phyloP scores from a whole-genome alignment of 2,797 vertebrate species.

The Valencia hispanica region DNA sequence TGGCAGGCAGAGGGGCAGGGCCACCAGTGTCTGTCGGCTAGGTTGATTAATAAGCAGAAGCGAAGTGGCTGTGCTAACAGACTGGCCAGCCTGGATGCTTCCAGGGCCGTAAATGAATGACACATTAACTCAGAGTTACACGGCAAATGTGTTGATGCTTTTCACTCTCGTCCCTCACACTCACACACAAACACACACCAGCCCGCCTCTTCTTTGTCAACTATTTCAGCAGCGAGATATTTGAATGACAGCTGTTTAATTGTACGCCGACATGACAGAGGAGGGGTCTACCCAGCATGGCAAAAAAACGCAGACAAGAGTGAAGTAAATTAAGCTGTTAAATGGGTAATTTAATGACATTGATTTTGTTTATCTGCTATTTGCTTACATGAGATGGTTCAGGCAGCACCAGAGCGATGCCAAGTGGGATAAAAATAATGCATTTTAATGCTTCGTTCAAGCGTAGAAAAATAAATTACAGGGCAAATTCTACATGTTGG shows the following conservation, averaged over 20 bases:
- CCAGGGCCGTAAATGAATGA: conserved; percentile 53
- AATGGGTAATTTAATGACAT: neutral
- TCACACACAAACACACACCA: conserved; percentile 15
- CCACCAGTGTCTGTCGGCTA: conserved; percentile 70
- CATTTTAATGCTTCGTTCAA: conserved; percentile 20
- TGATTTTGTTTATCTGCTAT: neutral
- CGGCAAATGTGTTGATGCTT: conserved; percentile 5
- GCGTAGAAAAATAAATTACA: conserved; percentile 19
- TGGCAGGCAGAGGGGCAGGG: conserved; percentile 70
- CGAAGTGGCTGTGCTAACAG: conserved; percentile 55
- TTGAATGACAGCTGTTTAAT: conserved; percentile 60
- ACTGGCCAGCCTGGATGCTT: conserved; percentile 50
- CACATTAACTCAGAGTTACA: conserved; percentile 34
- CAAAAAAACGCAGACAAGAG: neutral
- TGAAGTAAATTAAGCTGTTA: neutral
- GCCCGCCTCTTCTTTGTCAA: conserved; percentile 18
- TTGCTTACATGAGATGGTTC: conserved; percentile 11
- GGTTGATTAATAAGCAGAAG: conserved; percentile 74
- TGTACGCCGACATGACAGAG: conserved; percentile 14
- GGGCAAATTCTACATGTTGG: conserved; percentile 26
- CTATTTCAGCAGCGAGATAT: conserved; percentile 13
- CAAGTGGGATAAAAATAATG: conserved; percentile 10
- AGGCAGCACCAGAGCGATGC: conserved; percentile 18
- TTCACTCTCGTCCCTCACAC: neutral
- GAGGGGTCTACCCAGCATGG: neutral